Percentiles rank a stretch among this genome's conserved stretches.
These are phyloP conservation scores for Triplophysa rosa DNA, from an alignment of 2,113 vertebrate genomes.

Conservation along the genomic window DNA sequence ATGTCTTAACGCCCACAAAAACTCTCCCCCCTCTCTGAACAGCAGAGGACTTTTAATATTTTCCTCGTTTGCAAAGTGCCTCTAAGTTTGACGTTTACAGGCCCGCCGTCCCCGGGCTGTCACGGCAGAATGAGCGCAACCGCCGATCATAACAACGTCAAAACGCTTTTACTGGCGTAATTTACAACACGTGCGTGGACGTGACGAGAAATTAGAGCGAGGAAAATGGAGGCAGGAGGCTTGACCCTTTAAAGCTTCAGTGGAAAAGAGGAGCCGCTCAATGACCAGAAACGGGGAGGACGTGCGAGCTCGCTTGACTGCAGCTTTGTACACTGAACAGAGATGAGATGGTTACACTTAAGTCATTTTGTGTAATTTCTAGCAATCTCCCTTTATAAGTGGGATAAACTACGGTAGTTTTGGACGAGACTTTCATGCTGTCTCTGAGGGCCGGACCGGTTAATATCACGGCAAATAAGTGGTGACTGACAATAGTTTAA, in stretches of 20 bases:
- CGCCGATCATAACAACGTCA: slow-evolving; percentile 33
- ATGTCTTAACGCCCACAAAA: neutral
- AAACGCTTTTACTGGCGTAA: slow-evolving; percentile 35
- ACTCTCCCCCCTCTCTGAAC: neutral
- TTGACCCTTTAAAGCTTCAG: slow-evolving; percentile 24
- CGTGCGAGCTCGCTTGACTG: slow-evolving; percentile 4
- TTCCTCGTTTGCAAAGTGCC: slow-evolving; percentile 26
- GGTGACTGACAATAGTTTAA: slow-evolving; percentile 37
- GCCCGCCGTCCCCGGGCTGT: slow-evolving; percentile 1
- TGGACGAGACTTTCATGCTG: slow-evolving; percentile 22
- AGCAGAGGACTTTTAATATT: slow-evolving; percentile 7
- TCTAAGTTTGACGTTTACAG: slow-evolving; percentile 32
- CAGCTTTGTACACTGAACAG: slow-evolving; percentile 37
- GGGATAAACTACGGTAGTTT: slow-evolving; percentile 35
- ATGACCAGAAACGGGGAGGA: neutral
- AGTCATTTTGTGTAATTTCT: slow-evolving; percentile 38
- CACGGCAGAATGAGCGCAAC: slow-evolving; percentile 10
- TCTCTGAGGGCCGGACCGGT: slow-evolving; percentile 5
- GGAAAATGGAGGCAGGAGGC: slow-evolving; percentile 24
- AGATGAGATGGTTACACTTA: slow-evolving; percentile 48
- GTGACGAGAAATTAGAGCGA: slow-evolving; percentile 35
- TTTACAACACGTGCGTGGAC: slow-evolving; percentile 12
- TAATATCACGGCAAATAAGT: slow-evolving; percentile 32
- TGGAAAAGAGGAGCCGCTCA: slow-evolving; percentile 9
- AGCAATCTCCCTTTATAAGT: slow-evolving; percentile 38